Percentiles rank a stretch among this genome's conserved stretches.
These are phyloP conservation scores for Pristis pectinata DNA, from an alignment of 2,797 vertebrate species.

Conservation along the genomic window DNA sequence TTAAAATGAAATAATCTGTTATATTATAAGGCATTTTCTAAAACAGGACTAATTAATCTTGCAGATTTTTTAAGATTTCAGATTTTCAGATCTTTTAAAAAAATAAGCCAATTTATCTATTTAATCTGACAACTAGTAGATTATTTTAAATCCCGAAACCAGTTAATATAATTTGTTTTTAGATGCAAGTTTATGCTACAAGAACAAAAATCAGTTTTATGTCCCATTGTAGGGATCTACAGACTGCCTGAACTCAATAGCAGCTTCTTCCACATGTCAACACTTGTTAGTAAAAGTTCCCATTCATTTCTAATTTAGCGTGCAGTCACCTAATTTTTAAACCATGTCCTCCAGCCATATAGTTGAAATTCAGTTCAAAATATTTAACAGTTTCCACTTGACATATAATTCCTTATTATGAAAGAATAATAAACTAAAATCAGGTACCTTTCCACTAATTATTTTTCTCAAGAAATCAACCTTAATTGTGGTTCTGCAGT, in stretches of 20 bases:
- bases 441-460: not conserved
- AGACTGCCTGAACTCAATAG: not conserved
- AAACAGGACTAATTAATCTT: not conserved
- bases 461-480: not conserved
- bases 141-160: not conserved
- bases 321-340: not conserved
- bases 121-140: not conserved
- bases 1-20: not conserved
- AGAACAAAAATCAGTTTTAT: not conserved
- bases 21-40: not conserved
- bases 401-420: not conserved
- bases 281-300: not conserved
- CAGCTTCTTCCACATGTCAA: not conserved
- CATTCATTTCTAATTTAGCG: not conserved
- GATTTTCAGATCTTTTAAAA: not conserved
- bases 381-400: not conserved
- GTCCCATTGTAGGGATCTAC: not conserved
- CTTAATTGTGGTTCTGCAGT: not conserved
- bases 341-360: not conserved
- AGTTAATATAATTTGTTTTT: not conserved
- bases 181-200: not conserved
- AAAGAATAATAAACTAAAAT: not conserved
- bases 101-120: not conserved
- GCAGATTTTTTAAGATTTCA: no score
- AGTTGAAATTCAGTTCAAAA: not conserved